Evolutionary conservation across 2,888 invertebrate genomes (phyloP).

Genomic region (Melipona bicolor): DNA sequence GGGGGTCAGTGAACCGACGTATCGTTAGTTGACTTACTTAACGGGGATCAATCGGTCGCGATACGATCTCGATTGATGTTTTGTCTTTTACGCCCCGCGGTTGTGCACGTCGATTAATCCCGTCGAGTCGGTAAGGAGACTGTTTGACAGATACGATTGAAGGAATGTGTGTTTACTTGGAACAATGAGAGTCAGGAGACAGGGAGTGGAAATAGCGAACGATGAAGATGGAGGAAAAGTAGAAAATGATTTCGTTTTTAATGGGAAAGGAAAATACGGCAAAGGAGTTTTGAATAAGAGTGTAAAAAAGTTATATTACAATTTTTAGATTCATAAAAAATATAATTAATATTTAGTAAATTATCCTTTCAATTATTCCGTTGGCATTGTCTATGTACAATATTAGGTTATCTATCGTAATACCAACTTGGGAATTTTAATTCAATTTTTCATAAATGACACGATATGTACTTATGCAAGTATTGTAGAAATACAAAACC

Average conservation of each 20-base stretch:
- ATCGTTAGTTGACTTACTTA: slow-evolving; percentile 62
- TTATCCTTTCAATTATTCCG: background rate
- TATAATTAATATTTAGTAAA: background rate
- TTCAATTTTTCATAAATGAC: too few relatives aligned
- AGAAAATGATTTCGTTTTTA: background rate
- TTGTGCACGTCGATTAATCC: slow-evolving; percentile 38
- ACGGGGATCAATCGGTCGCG: slow-evolving; percentile 57
- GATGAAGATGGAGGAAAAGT: background rate
- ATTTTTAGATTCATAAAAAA: background rate
- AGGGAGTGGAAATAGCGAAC: background rate
- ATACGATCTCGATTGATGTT: slow-evolving; percentile 52
- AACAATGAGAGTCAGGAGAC: background rate
- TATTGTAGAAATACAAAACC: too few relatives aligned
- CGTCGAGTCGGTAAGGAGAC: background rate
- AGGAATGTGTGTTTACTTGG: slow-evolving; percentile 7
- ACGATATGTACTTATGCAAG: too few relatives aligned
- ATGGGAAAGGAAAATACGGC: background rate
- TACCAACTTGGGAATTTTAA: too few relatives aligned
- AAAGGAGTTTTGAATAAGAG: background rate
- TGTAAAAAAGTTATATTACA: rapidly evolving
- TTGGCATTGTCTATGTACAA: background rate
- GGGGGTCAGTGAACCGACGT: slow-evolving; percentile 61
- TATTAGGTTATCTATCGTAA: background rate
- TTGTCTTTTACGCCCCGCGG: slow-evolving; percentile 37
- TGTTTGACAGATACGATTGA: slow-evolving; percentile 23